Evolutionary conservation across 2,888 invertebrate species (phyloP).

Genomic region (Dynastes maya): DNA sequence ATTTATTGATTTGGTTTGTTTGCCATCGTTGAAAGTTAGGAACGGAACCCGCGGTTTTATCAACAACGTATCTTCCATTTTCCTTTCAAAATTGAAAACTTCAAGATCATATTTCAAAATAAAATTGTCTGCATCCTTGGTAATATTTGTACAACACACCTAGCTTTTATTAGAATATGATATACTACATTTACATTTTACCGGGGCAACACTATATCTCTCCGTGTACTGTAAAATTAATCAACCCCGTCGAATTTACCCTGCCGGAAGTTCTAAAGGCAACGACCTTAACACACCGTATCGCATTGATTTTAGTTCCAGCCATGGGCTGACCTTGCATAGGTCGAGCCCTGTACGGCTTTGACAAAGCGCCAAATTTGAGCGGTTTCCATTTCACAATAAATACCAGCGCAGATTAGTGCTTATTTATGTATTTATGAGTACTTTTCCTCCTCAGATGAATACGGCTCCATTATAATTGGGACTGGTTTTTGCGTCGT

Average conservation of each 20-base stretch:
- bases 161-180: too few relatives aligned
- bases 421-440: slow-evolving; percentile 19
- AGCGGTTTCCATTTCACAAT: slow-evolving; percentile 15
- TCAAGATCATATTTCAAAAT: too few relatives aligned
- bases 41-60: too few relatives aligned
- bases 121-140: too few relatives aligned
- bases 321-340: slow-evolving; percentile 40
- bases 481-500: not conserved
- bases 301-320: slow-evolving; percentile 47
- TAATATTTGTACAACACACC: too few relatives aligned
- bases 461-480: not conserved
- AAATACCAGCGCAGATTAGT: not conserved
- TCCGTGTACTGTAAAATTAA: slow-evolving; percentile 30
- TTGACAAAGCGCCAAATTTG: slow-evolving; percentile 37
- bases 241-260: slow-evolving; percentile 31
- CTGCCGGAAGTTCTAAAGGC: slow-evolving; percentile 45
- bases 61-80: too few relatives aligned
- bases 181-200: too few relatives aligned
- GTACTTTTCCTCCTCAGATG: not conserved
- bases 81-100: too few relatives aligned
- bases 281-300: slow-evolving; percentile 40
- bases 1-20: too few relatives aligned
- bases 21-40: too few relatives aligned
- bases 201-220: not conserved
- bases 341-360: slow-evolving; percentile 21